phyloP scores from a whole-genome alignment of 1,140 invertebrate genomes.

The Hyphantria cunea region DNA sequence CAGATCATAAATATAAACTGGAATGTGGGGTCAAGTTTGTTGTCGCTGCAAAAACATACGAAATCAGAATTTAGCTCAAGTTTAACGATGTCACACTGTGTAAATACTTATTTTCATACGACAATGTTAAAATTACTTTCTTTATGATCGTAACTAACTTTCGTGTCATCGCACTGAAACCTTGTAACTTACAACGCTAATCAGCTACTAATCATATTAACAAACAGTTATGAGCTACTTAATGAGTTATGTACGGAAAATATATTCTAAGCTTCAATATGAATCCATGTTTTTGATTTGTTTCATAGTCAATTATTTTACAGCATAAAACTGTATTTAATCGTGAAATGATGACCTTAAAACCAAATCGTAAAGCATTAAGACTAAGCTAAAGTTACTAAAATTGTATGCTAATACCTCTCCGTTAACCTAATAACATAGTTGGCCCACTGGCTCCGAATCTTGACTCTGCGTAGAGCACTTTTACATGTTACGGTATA shows the following conservation, averaged over 20 bases:
- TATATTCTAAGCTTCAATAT: neutral
- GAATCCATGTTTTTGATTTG: neutral
- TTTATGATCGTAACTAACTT: neutral
- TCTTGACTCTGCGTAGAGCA: slow-evolving; percentile 44
- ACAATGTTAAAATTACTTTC: too few species aligned
- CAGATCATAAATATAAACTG: too few species aligned
- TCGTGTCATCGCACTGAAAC: slow-evolving; percentile 63
- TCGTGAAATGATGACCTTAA: too few species aligned
- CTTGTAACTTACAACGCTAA: slow-evolving; percentile 50
- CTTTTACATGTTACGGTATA: slow-evolving; percentile 68
- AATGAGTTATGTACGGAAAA: slow-evolving; percentile 10
- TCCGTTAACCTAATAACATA: slow-evolving; percentile 73
- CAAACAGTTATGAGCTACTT: slow-evolving; percentile 18
- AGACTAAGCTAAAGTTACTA: slow-evolving; percentile 38
- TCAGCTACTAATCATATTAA: slow-evolving; percentile 67
- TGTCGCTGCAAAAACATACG: too few species aligned
- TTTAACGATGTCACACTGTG: too few species aligned
- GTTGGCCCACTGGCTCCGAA: slow-evolving; percentile 62
- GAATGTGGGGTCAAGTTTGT: too few species aligned
- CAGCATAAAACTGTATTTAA: too few species aligned
- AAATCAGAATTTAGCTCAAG: too few species aligned
- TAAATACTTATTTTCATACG: too few species aligned
- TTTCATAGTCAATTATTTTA: too few species aligned
- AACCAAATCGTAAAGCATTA: neutral
- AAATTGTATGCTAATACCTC: slow-evolving; percentile 62